Evolutionary conservation across 2,113 vertebrate species (phyloP).

Genomic region (Dendrocopos noguchii): DNA sequence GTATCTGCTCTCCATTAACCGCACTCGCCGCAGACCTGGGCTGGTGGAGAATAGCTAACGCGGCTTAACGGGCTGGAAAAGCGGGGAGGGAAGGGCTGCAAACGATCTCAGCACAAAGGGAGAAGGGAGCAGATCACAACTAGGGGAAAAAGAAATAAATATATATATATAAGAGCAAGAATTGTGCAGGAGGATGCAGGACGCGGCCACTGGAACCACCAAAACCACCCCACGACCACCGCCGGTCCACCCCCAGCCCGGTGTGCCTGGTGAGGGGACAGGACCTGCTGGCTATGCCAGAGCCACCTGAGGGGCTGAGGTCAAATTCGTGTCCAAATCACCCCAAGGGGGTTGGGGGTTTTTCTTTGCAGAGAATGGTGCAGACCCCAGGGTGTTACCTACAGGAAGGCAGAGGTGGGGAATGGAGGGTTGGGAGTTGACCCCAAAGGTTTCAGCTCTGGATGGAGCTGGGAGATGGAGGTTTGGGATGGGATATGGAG

Average conservation of each 20-base stretch:
- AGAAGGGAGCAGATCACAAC: background rate
- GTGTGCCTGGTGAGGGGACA: accelerated
- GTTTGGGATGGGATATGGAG: too few relatives aligned
- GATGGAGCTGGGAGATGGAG: accelerated
- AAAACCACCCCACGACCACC: background rate
- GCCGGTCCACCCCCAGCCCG: background rate
- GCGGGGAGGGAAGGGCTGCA: slow-evolving; percentile 42
- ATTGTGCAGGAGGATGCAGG: background rate
- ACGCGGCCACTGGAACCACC: accelerated
- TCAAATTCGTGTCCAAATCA: background rate
- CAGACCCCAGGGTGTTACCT: accelerated
- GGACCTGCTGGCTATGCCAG: accelerated
- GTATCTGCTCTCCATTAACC: slow-evolving; percentile 63
- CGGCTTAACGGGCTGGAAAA: slow-evolving; percentile 57
- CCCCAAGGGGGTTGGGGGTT: accelerated
- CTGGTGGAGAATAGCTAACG: slow-evolving; percentile 49
- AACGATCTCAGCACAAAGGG: slow-evolving; percentile 38
- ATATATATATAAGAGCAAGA: background rate
- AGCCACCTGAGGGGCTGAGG: accelerated
- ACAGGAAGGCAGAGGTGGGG: accelerated
- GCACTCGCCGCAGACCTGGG: slow-evolving; percentile 22
- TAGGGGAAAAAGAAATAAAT: background rate
- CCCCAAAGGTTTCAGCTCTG: background rate
- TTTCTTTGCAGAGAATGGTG: background rate
- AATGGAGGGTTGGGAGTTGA: background rate